Evolutionary conservation across 1,140 invertebrate species (phyloP).

Genomic region (Gryon sp.): DNA sequence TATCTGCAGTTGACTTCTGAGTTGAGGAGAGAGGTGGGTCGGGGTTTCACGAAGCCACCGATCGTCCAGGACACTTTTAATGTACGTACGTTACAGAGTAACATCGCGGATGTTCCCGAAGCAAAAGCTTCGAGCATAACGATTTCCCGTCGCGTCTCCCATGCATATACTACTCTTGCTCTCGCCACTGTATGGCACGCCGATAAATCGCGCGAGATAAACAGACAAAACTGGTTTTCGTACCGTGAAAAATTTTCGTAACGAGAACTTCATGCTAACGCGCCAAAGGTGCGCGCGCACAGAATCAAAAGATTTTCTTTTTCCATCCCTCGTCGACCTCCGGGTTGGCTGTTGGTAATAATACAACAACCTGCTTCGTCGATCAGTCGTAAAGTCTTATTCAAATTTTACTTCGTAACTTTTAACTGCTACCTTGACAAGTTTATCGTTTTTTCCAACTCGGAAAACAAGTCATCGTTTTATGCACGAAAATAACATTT

Average conservation of each 20-base stretch:
- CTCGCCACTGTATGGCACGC: conserved; percentile 58
- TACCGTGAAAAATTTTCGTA: conserved; percentile 64
- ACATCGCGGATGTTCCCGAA: conserved; percentile 56
- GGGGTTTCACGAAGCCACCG: conserved; percentile 57
- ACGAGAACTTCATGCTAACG: conserved; percentile 68
- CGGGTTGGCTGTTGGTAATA: conserved; percentile 2
- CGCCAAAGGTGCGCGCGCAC: too few relatives aligned
- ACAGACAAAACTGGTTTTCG: conserved; percentile 67
- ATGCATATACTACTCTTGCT: conserved; percentile 52
- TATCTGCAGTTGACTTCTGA: conserved; percentile 54
- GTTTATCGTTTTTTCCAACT: too few relatives aligned
- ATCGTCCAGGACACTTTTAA: conserved; percentile 50
- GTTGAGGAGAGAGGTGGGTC: conserved; percentile 62
- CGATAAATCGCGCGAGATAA: conserved; percentile 68
- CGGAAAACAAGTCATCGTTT: too few relatives aligned
- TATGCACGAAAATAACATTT: too few relatives aligned
- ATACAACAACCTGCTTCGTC: too few relatives aligned
- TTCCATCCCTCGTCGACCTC: conserved; percentile 2
- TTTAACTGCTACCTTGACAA: too few relatives aligned
- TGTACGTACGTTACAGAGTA: conserved; percentile 46
- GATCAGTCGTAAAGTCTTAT: too few relatives aligned
- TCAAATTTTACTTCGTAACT: too few relatives aligned
- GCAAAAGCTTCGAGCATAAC: conserved; percentile 60
- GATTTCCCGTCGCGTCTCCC: conserved; percentile 63
- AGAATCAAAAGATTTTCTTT: conserved; percentile 17